These are phyloP conservation scores for Gerris buenoi DNA, from an alignment of 1,140 invertebrate species.

Conservation along the genomic window DNA sequence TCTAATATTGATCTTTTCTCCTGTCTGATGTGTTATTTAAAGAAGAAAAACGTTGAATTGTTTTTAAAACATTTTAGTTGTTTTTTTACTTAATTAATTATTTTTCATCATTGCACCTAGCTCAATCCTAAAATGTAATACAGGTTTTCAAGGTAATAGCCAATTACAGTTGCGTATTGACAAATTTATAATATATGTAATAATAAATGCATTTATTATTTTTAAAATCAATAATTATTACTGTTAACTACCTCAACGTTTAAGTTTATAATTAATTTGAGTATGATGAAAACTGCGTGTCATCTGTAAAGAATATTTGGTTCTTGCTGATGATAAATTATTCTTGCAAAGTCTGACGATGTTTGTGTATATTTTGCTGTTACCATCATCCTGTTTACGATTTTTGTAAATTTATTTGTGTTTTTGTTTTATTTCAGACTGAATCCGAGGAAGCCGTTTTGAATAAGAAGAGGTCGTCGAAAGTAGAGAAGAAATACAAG, in stretches of 20 bases:
- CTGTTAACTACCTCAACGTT: background rate
- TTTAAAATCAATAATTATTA: too few relatives aligned
- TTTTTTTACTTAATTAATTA: too few relatives aligned
- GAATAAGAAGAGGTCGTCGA: conserved; percentile 87
- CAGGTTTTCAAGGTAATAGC: too few relatives aligned
- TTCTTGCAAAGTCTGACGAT: background rate
- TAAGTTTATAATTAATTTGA: background rate
- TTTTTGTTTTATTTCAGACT: conserved; percentile 42
- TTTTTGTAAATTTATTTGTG: conserved; percentile 15
- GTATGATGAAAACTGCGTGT: conserved; percentile 2
- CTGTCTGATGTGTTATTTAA: too few relatives aligned
- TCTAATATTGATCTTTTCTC: too few relatives aligned
- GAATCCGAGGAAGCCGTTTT: conserved; percentile 87
- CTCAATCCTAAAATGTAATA: too few relatives aligned
- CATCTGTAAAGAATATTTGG: background rate
- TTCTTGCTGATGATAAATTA: background rate
- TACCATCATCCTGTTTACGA: background rate
- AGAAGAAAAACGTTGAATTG: too few relatives aligned
- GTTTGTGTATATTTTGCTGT: background rate
- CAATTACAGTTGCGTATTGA: too few relatives aligned
- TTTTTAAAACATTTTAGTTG: too few relatives aligned
- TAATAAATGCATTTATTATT: too few relatives aligned
- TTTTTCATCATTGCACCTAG: too few relatives aligned
- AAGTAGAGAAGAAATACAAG: conserved; percentile 84
- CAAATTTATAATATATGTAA: too few relatives aligned